Percentiles rank a stretch among this genome's conserved stretches.
phyloP scores from a whole-genome alignment of 2,888 invertebrate species.

The Rhagium mordax region DNA sequence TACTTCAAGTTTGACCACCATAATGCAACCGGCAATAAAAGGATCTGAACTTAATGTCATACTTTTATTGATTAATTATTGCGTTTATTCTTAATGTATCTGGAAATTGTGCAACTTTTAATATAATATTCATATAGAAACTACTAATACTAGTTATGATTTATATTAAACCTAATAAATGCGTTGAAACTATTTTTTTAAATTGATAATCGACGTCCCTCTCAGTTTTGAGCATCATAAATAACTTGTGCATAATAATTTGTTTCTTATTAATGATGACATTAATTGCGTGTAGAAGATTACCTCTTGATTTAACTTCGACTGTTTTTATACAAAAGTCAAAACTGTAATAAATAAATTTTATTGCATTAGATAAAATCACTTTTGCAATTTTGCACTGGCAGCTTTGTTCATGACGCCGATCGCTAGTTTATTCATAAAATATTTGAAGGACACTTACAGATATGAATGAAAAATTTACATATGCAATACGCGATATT shows the following conservation, averaged over 20 bases:
- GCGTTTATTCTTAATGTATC: neutral
- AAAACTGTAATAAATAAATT: slow-evolving; percentile 18
- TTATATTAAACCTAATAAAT: neutral
- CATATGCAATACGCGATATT: neutral
- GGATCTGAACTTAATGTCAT: too few relatives aligned
- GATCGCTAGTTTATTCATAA: slow-evolving; percentile 7
- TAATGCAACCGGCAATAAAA: too few relatives aligned
- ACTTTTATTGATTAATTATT: too few relatives aligned
- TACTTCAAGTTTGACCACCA: too few relatives aligned
- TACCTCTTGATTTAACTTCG: slow-evolving; percentile 15
- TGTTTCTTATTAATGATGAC: slow-evolving; percentile 10
- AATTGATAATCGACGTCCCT: neutral
- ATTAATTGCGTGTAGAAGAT: slow-evolving; percentile 8
- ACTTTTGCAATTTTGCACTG: slow-evolving; percentile 9
- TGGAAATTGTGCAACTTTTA: neutral
- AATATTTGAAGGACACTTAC: slow-evolving; percentile 2
- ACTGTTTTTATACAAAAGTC: neutral
- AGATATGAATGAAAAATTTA: slow-evolving; percentile 5
- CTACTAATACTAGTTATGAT: neutral
- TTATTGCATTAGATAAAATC: slow-evolving; percentile 10
- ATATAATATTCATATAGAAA: neutral
- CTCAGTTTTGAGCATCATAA: slow-evolving; percentile 1
- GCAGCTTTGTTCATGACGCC: slow-evolving; percentile 1
- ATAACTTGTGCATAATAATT: slow-evolving; percentile 3
- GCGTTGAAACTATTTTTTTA: too few relatives aligned